These are phyloP conservation scores for Toxotes chatareus DNA, from an alignment of 2,113 vertebrate species.

Conservation along the genomic window DNA sequence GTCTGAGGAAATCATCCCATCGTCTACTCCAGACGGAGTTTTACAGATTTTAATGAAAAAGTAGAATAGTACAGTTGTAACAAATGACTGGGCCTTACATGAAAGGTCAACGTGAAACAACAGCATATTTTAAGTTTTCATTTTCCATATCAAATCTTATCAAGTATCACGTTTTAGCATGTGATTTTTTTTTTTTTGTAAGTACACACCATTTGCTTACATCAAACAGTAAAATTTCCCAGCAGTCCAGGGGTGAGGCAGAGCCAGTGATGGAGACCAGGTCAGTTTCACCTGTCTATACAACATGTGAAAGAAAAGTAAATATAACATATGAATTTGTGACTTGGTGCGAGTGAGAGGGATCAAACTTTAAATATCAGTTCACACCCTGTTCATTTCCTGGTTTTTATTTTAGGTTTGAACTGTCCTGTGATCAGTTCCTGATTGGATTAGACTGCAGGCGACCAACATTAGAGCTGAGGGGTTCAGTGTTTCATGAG, in stretches of 20 bases:
- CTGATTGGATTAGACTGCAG: background rate
- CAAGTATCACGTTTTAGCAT: constrained; percentile 16
- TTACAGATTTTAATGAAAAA: constrained; percentile 87
- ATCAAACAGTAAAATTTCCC: constrained; percentile 78
- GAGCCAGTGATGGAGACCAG: too few species aligned
- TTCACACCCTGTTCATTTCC: background rate
- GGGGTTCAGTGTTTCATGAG: background rate
- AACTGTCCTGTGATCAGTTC: background rate
- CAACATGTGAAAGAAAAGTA: background rate
- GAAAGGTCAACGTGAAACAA: constrained; percentile 58
- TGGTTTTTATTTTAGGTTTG: background rate
- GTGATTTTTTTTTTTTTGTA: constrained; percentile 42
- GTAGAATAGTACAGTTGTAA: constrained; percentile 80
- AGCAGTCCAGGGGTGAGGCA: constrained; percentile 5
- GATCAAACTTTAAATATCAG: background rate
- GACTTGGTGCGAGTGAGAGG: background rate
- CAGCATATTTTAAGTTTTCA: constrained; percentile 56
- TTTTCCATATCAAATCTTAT: constrained; percentile 2
- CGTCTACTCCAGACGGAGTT: background rate
- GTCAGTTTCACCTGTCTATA: background rate
- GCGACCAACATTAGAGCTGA: background rate
- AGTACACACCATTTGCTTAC: constrained; percentile 4
- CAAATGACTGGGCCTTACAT: constrained; percentile 64
- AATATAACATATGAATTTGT: background rate
- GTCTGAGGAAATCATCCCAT: background rate